Evolutionary conservation across 2,888 invertebrate genomes (phyloP), one percentile per base, ranked within the genome.

Genomic region (Elysia crispata): DNA sequence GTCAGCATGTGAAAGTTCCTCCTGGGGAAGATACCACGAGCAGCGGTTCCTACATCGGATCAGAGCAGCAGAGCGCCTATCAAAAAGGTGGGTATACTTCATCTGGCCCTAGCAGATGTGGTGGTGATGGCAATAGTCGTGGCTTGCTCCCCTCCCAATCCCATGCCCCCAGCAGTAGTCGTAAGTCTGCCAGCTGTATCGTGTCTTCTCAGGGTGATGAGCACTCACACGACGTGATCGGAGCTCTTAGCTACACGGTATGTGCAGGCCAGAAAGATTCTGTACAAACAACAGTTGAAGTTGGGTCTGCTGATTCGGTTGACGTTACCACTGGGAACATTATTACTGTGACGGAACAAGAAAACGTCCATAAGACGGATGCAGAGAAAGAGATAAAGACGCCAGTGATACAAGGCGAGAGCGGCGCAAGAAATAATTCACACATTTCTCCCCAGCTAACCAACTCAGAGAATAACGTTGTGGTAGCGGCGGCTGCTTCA

Each of bases 111-210:
- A 33, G 8, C 18, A 18, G n/a, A 57, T 74, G 30, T 60, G 57
- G 6, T 33, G 54, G 66, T 74, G 79, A 74, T 57, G 74, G 66
- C 28, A 72, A 33, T 70, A 31, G 28, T 54, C 18, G 20, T 49
- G 75, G 31, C 70, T 75, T 75, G 69, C 64, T 67, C 79, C 67
- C 62, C n/a, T 57, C 80, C 69, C 80, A 67, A 41, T 33, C 60
- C 18, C 62, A 62, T 57, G 80, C 69, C 28, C 41, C 41, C 41
- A 41, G 41, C 41, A 41, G 41, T 41, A 60, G 67, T 25, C 60
- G 23, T 1, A 79, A 50, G 54, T 31, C 54, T 25, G 73, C 73
- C 30, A 79, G 41, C 64, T 30, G 31, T 50, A 67, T 18, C n/a
- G 30, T 54, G 11, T 20, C 33, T 18, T 41, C 41, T 41, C 41